phyloP scores from a whole-genome alignment of 2,888 invertebrate genomes.

The Belgica antarctica region DNA sequence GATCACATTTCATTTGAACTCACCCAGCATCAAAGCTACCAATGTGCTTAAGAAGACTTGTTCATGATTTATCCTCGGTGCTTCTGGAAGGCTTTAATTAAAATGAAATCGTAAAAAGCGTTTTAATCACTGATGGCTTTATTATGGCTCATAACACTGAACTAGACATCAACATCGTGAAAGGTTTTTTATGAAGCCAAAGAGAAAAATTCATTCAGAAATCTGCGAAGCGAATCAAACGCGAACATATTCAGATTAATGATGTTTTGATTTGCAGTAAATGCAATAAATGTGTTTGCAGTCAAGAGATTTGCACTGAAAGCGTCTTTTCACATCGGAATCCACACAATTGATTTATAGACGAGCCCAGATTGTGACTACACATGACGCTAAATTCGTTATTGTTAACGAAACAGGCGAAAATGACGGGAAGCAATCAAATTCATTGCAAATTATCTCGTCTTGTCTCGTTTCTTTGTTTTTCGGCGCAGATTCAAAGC shows the following conservation, averaged over 20 bases:
- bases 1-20: no score
- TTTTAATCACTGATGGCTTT: constrained; percentile 26
- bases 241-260: constrained; percentile 36
- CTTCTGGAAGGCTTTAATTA: neutral
- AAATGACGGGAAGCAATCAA: constrained; percentile 29
- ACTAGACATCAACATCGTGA: neutral
- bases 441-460: constrained; percentile 30
- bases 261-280: constrained; percentile 43
- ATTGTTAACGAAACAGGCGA: constrained; percentile 19
- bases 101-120: neutral
- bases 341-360: constrained; percentile 24
- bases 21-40: neutral
- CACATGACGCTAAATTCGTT: constrained; percentile 28
- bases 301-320: constrained; percentile 15
- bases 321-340: constrained; percentile 27
- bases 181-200: constrained; percentile 8
- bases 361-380: constrained; percentile 17
- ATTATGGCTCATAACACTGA: constrained; percentile 1
- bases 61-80: constrained; percentile 13
- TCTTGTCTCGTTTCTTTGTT: constrained; percentile 10
- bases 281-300: constrained; percentile 41
- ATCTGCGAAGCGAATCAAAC: neutral
- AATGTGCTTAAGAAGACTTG: neutral
- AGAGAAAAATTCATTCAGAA: neutral
- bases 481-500: neutral